Base-by-base conservation (phyloP, 2,797 vertebrate genomes). In the Centropyge bicolor region DNA sequence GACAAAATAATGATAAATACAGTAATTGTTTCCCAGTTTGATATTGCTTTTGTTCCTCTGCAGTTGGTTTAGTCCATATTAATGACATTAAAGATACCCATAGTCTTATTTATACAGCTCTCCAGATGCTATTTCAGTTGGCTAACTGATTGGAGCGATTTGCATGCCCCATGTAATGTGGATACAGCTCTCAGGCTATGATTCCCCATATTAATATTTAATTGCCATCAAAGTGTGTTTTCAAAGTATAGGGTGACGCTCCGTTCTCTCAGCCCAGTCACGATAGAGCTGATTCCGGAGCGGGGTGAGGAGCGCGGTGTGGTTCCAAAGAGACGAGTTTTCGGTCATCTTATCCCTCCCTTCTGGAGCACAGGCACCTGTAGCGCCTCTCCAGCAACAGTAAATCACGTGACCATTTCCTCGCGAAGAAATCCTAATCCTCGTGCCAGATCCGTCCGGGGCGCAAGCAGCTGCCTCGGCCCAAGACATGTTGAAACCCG, bases 351-450 rank as follows among this genome's bases (percentile, higher is more conserved):
- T 95, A 96, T 96, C 93, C 94, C 81, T 63, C 76, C 76, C 76
- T 81, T 84, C 86, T 57, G 85, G 13, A 43, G 71, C 60, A 24
- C 85, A 87, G 91, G 92, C 95, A 95, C 95, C 94, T 95, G 95
- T 95, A 88, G 93, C 84, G 82, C 88, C 75, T 86, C 84, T 86
- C 82, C 90, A 91, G 94, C 94, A 95, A 95, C 96, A 95, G 95
- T 96, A 96, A 96, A 96, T 95, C 95, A 96, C 92, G 90, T 96
- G 95, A 96, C 88, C 90, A 90, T 94, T 96, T 96, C 95, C 94
- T 93, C 89, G 85, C 84, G 81, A 88, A 90, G 92, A 96, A 91
- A 95, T 95, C 93, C 90, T 93, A 93, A 92, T 95, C 95, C 95
- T 71, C 59, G 69, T 52, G 78, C 91, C 92, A 88, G 93, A 93